Base-by-base conservation (phyloP, 2,113 vertebrate species). In the Glaucidium brasilianum region DNA sequence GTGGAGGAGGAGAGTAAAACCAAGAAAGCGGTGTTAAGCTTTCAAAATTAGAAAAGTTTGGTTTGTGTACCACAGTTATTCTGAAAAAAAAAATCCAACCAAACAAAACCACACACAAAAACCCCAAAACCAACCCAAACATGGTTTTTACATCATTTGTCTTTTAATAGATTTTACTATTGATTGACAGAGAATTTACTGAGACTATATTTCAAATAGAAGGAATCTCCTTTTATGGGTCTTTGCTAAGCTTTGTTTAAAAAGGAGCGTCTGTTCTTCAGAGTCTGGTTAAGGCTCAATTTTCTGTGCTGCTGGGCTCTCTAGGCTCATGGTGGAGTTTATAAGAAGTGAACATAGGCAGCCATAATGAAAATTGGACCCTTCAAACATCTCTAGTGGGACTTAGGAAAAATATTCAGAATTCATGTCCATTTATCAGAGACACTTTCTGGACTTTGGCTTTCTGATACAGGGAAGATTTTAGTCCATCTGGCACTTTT, bases 31-130 rank as follows among this genome's bases (percentile, higher is more conserved):
- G 30, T 32, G 71, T 90, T 92, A 96, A 95, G 59, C 16, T 62
- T 43, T 64, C 63, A 39, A 85, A 95, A 97, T 88, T 86, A 73
- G 43, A 95, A 78, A 95, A 82, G 58, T 91, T 67, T 83, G 34
- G 26, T 71, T 75, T 68, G 32, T 69, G 35, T 41, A 32, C 12
- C 8, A 6, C 23, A 86, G 6, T 73, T 34, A 45, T 58, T 41
- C 13, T 56, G 9, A 25, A 55, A 52, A 27, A 12, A 10, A n/a
- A 18, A 10, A 5, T 3, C 45, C 16, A n/a, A n/a, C n/a, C n/a
- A n/a, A n/a, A n/a, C n/a, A n/a, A n/a, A n/a, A n/a, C n/a, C n/a
- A n/a, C n/a, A n/a, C n/a, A n/a, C n/a, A n/a, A n/a, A n/a, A n/a
- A n/a, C n/a, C n/a, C n/a, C n/a, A n/a, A n/a, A n/a, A n/a, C n/a